Percentiles rank a stretch among this genome's conserved stretches.
Conservation (phyloP, 2,797 vertebrate species). For the Triplophysa bombifrons region DNA sequence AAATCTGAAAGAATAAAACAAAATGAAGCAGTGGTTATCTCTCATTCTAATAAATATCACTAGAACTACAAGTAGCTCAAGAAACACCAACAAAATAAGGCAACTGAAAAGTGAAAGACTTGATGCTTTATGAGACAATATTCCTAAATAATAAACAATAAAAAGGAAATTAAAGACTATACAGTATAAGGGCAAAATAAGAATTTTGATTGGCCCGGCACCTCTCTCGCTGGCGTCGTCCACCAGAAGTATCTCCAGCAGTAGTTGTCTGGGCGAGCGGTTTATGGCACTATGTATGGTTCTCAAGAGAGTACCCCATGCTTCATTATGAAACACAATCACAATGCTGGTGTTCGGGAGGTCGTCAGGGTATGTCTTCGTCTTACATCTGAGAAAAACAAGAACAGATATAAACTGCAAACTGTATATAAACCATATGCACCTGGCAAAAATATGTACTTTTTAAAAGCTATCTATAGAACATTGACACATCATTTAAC, state of each 20-base stretch:
- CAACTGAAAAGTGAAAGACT: no score
- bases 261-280: constrained; percentile 86
- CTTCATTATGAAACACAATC: constrained; percentile 99
- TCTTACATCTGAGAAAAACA: constrained; percentile 83
- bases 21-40: neutral
- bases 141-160: neutral
- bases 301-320: constrained; percentile 94
- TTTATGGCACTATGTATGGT: constrained; percentile 91
- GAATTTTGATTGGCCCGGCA: constrained; percentile 54
- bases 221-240: constrained; percentile 98
- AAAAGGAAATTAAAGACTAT: neutral
- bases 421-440: neutral
- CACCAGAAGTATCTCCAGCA: constrained; percentile 90
- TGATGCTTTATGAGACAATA: no score
- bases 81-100: no score
- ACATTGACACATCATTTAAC: no score
- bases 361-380: constrained; percentile 87
- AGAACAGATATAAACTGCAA: neutral
- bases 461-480: no score
- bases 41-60: no score
- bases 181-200: neutral
- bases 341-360: constrained; percentile 96
- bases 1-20: constrained; percentile 80
- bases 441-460: no score
- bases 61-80: no score